Base-by-base conservation (phyloP, 2,888 invertebrate species). In the Lasioglossum pauxillum region DNA sequence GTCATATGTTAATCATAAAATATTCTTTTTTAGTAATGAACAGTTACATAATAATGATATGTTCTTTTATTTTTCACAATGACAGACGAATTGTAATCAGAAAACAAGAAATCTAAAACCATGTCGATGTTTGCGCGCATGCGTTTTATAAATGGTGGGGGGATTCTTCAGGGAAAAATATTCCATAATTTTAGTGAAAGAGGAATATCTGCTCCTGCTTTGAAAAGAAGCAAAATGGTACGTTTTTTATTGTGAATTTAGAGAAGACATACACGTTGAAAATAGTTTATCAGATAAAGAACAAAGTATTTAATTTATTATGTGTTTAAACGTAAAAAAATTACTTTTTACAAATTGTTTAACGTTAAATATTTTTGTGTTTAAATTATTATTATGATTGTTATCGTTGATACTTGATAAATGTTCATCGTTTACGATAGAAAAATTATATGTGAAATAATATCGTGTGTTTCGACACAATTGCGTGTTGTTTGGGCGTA, bases 181-280 rank as follows among this genome's bases (percentile, higher is more conserved):
- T 83, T 77, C 81, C 81, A 82, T 69, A 82, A 83, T 83, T 82
- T 84, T 31, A 49, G 78, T 12, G 82, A 35, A 35, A 90, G 82
- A 83, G 74, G 71, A 76, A 67, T 78, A 85, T 85, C 86, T 74
- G 44, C 73, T 74, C 64, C 80, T 76, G 41, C 77, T 74, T 60
- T 77, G 49, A 91, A 81, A 16, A 87, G 38, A 79, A 16, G 7
- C 4, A 90, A 79, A 76, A 90, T 90, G 90, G 90, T 90, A 81
- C 76, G 87, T 74, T 79, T 73, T 10, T 81, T 73, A 19, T 19
- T 27, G 60, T 44, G 1, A 69, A 78, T 78, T 35, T 41, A 27
- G 19, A 44, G 44, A 49, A 31, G 35, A n/a, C 72, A 27, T 72
- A n/a, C n/a, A 35, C 38, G 44, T 16, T 44, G 19, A 38, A 49